Percentiles rank a stretch among this genome's conserved stretches.
These are phyloP conservation scores for Pyrocephalus nanus DNA, from an alignment of 2,797 vertebrate species.

Conservation along the genomic window DNA sequence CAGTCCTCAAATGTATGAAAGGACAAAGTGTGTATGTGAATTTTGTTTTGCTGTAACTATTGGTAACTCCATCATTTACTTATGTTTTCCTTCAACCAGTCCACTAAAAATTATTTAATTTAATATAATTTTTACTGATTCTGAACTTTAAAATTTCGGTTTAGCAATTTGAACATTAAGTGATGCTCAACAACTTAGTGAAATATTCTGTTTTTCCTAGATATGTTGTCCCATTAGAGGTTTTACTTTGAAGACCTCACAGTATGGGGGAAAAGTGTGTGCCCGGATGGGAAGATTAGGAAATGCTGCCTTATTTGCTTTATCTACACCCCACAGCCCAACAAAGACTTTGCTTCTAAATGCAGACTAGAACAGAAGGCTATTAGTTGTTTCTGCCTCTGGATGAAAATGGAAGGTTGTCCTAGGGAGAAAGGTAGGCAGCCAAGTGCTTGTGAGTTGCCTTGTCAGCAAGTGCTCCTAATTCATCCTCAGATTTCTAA, in stretches of 20 bases:
- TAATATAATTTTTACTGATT: not conserved
- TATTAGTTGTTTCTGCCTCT: not conserved
- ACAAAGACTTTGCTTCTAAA: not conserved
- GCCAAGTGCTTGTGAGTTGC: not conserved
- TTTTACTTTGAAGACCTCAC: not conserved
- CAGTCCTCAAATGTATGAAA: not conserved
- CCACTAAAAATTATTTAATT: not conserved
- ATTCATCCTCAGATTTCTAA: not conserved
- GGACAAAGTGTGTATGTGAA: not conserved
- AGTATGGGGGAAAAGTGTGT: not conserved
- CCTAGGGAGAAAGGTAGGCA: not conserved
- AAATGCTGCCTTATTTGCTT: not conserved
- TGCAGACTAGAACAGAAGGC: not conserved
- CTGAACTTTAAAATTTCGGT: not conserved
- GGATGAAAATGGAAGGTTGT: not conserved
- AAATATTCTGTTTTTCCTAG: not conserved
- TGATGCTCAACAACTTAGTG: not conserved
- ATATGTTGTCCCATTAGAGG: not conserved
- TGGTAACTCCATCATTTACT: not conserved
- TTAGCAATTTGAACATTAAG: not conserved
- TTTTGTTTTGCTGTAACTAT: not conserved
- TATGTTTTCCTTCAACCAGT: not conserved
- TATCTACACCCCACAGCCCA: not conserved
- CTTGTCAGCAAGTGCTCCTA: not conserved
- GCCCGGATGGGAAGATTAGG: not conserved